A percentile compares a stretch with the other conserved stretches of the same genome.
These are phyloP conservation scores for Andrena minutula DNA, from an alignment of 2,888 invertebrate species.

Conservation along the genomic window DNA sequence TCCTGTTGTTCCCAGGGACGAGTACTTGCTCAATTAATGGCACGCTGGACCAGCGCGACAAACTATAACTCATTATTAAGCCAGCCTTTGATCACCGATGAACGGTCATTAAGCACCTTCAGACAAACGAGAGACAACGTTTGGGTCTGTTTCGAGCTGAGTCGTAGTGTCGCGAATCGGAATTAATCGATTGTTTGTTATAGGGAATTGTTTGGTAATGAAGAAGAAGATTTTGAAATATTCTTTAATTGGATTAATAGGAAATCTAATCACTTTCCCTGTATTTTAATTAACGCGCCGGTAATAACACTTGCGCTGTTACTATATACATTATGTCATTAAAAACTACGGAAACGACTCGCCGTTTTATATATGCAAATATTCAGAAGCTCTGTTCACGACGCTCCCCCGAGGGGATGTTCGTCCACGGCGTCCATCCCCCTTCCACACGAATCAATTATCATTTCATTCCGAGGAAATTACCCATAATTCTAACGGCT, in stretches of 20 bases:
- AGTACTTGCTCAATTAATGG: not conserved
- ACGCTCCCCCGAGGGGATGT: constrained; percentile 12
- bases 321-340: not conserved
- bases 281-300: too few relatives aligned
- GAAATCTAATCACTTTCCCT: not conserved
- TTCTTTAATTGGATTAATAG: too few relatives aligned
- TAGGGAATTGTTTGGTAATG: too few relatives aligned
- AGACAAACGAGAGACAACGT: not conserved
- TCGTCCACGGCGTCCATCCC: not conserved
- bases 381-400: not conserved
- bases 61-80: constrained; percentile 6
- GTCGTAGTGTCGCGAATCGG: not conserved
- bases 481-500: constrained; percentile 76
- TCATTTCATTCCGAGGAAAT: constrained; percentile 77
- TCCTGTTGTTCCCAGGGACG: not conserved
- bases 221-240: too few relatives aligned
- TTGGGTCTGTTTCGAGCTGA: not conserved
- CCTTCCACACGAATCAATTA: constrained; percentile 72
- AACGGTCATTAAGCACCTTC: constrained; percentile 5
- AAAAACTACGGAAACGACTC: not conserved
- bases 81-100: not conserved
- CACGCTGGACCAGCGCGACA: not conserved
- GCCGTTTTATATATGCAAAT: not conserved
- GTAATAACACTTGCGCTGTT: not conserved
- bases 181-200: too few relatives aligned